A percentile compares a stretch with the other conserved stretches of the same genome.
Evolutionary conservation across 2,797 vertebrate species (phyloP).

Genomic region (Arrhamphus sclerolepis): DNA sequence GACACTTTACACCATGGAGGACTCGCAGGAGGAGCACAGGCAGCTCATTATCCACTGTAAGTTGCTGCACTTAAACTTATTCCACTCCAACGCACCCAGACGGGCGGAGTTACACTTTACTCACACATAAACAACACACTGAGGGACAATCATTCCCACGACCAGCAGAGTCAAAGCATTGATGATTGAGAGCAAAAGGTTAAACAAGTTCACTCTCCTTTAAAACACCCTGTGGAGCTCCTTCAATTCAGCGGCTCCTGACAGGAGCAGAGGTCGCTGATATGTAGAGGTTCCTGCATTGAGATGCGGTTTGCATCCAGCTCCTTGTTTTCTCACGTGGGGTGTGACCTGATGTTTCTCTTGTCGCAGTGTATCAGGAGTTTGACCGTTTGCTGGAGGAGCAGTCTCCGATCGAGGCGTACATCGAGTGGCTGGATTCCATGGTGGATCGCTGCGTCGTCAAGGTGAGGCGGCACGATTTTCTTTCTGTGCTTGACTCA

Average conservation of each 20-base stretch:
- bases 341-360: constrained; percentile 29
- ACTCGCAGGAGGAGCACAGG: constrained; percentile 95
- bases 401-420: constrained; percentile 96
- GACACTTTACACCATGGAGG: constrained; percentile 98
- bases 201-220: constrained; percentile 76
- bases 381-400: constrained; percentile 97
- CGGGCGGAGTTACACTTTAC: constrained; percentile 23
- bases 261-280: constrained; percentile 72
- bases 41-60: constrained; percentile 96
- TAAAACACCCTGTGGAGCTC: constrained; percentile 71
- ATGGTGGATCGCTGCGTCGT: constrained; percentile 99
- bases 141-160: constrained; percentile 77
- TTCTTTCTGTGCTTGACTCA: not conserved
- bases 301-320: constrained; percentile 23
- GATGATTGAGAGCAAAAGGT: constrained; percentile 78
- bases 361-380: constrained; percentile 93
- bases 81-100: constrained; percentile 18
- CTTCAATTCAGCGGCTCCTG: constrained; percentile 60
- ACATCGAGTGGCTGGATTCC: constrained; percentile 97
- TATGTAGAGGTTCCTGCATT: constrained; percentile 32
- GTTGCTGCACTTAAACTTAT: constrained; percentile 45
- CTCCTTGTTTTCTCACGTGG: constrained; percentile 3
- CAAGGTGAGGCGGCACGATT: constrained; percentile 84
- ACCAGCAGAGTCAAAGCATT: constrained; percentile 69
- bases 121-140: constrained; percentile 31